These are phyloP conservation scores for Archips crataeganus DNA, from an alignment of 2,888 invertebrate genomes.

Conservation along the genomic window DNA sequence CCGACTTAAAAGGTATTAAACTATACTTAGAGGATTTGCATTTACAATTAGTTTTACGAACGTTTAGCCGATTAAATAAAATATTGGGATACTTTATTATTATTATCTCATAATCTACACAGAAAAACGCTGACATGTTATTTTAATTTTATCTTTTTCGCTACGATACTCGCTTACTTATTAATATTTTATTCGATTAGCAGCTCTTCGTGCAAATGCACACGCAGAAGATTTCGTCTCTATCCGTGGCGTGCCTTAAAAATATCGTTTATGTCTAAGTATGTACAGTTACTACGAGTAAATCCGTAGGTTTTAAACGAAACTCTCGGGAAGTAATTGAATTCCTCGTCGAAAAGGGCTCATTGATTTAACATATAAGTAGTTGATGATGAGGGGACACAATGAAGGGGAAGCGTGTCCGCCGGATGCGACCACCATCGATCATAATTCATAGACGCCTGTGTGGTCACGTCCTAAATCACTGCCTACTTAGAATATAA, in stretches of 20 bases:
- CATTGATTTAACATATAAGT: slow-evolving; percentile 44
- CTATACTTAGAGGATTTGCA: slow-evolving; percentile 39
- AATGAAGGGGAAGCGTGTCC: slow-evolving; percentile 79
- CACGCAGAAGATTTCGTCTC: too few relatives aligned
- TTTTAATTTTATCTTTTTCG: too few relatives aligned
- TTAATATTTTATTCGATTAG: too few relatives aligned
- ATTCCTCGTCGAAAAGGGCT: slow-evolving; percentile 26
- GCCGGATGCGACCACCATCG: slow-evolving; percentile 74
- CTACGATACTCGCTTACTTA: too few relatives aligned
- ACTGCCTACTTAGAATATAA: slow-evolving; percentile 28
- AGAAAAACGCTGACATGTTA: too few relatives aligned
- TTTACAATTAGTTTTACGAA: slow-evolving; percentile 37
- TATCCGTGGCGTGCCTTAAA: too few relatives aligned
- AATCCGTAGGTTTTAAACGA: background rate
- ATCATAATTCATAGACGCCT: slow-evolving; percentile 48
- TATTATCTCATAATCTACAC: background rate
- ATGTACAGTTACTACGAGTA: background rate
- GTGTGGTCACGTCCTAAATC: slow-evolving; percentile 31
- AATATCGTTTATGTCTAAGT: too few relatives aligned
- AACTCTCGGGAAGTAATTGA: slow-evolving; percentile 19
- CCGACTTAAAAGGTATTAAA: slow-evolving; percentile 48
- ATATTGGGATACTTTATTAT: background rate
- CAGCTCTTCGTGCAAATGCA: too few relatives aligned
- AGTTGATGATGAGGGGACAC: slow-evolving; percentile 63
- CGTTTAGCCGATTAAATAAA: slow-evolving; percentile 19